These are phyloP conservation scores for Pelvicachromis taeniatus DNA, from an alignment of 2,113 vertebrate species.

Conservation along the genomic window DNA sequence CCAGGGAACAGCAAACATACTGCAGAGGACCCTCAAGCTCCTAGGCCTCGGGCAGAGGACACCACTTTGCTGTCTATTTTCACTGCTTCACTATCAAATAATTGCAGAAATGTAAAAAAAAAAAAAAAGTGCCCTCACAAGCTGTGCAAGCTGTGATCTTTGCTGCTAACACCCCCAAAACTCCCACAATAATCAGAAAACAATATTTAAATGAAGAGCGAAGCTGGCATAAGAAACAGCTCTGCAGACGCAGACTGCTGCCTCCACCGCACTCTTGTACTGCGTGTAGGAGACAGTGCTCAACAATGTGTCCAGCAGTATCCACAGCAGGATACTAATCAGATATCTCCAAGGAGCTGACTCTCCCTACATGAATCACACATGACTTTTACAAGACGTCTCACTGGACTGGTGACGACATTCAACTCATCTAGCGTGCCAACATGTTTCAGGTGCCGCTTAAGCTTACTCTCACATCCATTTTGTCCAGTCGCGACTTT, in stretches of 20 bases:
- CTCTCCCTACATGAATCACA: conserved; percentile 28
- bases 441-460: background rate
- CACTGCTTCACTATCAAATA: background rate
- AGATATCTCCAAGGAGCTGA: conserved; percentile 14
- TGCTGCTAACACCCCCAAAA: background rate
- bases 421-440: conserved; percentile 15
- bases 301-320: conserved; percentile 8
- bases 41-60: background rate
- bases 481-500: background rate
- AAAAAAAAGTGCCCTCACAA: background rate
- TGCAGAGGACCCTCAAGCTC: background rate
- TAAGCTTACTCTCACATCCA: background rate
- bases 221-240: background rate
- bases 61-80: background rate
- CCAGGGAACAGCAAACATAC: background rate
- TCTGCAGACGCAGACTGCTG: background rate
- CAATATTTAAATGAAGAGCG: background rate
- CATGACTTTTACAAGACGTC: conserved; percentile 34
- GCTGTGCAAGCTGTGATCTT: background rate
- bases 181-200: background rate
- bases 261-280: background rate
- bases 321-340: conserved; percentile 45
- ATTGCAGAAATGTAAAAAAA: background rate
- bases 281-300: background rate
- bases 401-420: conserved; percentile 5